phyloP scores from a whole-genome alignment of 2,888 invertebrate species.

The Ormia ochracea region DNA sequence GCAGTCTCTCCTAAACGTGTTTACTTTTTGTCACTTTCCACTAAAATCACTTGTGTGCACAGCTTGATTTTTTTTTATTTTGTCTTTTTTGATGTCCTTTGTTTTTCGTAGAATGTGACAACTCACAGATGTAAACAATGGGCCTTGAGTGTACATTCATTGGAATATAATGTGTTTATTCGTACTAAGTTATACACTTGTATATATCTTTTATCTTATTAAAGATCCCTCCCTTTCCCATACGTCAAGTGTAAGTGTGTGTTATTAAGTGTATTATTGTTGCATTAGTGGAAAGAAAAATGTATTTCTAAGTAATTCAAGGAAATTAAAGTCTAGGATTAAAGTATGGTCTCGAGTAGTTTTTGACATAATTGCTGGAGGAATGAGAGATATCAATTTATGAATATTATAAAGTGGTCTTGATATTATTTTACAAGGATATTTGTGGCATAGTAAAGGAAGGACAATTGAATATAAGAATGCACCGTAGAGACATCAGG shows the following conservation, averaged over 20 bases:
- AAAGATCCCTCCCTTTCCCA: not conserved
- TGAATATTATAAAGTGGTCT: not conserved
- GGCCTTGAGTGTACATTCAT: conserved; percentile 55
- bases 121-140: conserved; percentile 58
- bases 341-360: conserved; percentile 44
- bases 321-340: conserved; percentile 40
- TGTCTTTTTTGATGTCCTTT: conserved; percentile 15
- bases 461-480: too few species aligned
- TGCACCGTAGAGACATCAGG: too few species aligned
- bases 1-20: not conserved
- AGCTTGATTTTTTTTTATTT: conserved; percentile 52
- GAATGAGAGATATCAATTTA: not conserved
- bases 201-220: not conserved
- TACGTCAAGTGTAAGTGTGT: not conserved
- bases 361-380: conserved; percentile 1
- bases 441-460: not conserved
- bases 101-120: conserved; percentile 39
- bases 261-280: not conserved
- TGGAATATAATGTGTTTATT: conserved; percentile 54
- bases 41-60: conserved; percentile 62
- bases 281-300: not conserved
- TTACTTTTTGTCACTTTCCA: conserved; percentile 1
- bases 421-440: not conserved
- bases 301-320: conserved; percentile 24
- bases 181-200: conserved; percentile 41